Conservation (phyloP, 2,797 vertebrate genomes). For the Cirrhinus mrigala region DNA sequence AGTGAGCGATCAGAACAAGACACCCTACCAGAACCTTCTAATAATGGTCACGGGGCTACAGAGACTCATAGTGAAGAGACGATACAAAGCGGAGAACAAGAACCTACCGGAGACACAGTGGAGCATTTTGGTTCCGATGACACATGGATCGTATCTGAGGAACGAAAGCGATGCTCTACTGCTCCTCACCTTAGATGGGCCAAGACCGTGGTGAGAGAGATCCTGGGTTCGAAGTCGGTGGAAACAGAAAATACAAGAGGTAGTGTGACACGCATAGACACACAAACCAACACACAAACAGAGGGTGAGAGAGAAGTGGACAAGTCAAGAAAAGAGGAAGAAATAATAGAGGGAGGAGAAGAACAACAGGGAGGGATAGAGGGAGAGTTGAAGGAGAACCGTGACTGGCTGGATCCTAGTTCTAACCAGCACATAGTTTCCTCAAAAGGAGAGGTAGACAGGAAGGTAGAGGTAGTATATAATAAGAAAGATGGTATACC, state of each 20-base stretch:
- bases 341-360: slow-evolving; percentile 24
- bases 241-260: slow-evolving; percentile 48
- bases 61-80: slow-evolving; percentile 30
- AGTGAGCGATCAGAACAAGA: slow-evolving; percentile 39
- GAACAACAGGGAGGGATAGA: slow-evolving; percentile 12
- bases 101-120: slow-evolving; percentile 4
- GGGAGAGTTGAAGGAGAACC: slow-evolving; percentile 13
- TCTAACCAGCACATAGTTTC: slow-evolving; percentile 29
- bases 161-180: slow-evolving; percentile 74
- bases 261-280: slow-evolving; percentile 63
- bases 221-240: slow-evolving; percentile 71
- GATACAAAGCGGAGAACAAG: slow-evolving; percentile 66
- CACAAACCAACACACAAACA: slow-evolving; percentile 65
- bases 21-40: not conserved
- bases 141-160: slow-evolving; percentile 67
- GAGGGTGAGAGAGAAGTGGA: slow-evolving; percentile 29
- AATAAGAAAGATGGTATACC: slow-evolving; percentile 27
- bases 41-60: slow-evolving; percentile 4
- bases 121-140: slow-evolving; percentile 66
- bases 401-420: slow-evolving; percentile 23
- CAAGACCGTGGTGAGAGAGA: slow-evolving; percentile 73
- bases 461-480: slow-evolving; percentile 39
- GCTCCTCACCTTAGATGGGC: slow-evolving; percentile 82
- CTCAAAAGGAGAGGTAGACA: slow-evolving; percentile 45
- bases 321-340: slow-evolving; percentile 11